These are phyloP conservation scores for Heliconius erato DNA, from an alignment of 2,888 invertebrate species.

Conservation along the genomic window DNA sequence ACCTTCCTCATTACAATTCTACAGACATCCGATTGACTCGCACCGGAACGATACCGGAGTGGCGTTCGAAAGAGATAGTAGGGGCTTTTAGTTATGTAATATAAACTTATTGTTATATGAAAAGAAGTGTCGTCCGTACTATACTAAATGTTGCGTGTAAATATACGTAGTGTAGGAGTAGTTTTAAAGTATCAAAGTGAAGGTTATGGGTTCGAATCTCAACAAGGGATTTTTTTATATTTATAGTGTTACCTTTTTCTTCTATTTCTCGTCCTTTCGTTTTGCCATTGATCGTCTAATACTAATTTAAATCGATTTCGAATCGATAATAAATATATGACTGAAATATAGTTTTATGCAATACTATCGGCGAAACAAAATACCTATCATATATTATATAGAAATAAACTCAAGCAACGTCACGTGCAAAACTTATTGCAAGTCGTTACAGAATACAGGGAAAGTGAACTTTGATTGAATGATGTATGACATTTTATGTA, in stretches of 20 bases:
- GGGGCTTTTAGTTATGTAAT: neutral
- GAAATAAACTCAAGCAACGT: neutral
- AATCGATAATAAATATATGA: too few species aligned
- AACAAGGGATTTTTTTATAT: neutral
- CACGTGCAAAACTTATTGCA: neutral
- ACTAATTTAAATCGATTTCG: too few species aligned
- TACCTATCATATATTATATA: neutral
- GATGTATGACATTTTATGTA: slow-evolving; percentile 39
- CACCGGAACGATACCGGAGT: slow-evolving; percentile 42
- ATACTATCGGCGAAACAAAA: too few species aligned
- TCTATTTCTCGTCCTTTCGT: too few species aligned
- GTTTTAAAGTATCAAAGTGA: neutral
- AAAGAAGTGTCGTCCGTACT: neutral
- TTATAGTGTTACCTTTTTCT: too few species aligned
- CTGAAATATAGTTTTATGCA: too few species aligned
- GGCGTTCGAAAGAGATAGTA: slow-evolving; percentile 38
- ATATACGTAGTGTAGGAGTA: neutral
- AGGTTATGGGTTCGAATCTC: neutral
- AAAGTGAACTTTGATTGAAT: slow-evolving; percentile 49
- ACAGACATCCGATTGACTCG: slow-evolving; percentile 32
- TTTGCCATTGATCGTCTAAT: neutral
- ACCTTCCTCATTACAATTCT: slow-evolving; percentile 37
- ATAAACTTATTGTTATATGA: neutral
- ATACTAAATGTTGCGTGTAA: neutral
- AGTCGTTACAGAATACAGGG: slow-evolving; percentile 39